phyloP scores from a whole-genome alignment of 2,113 vertebrate genomes.

The Zonotrichia leucophrys region DNA sequence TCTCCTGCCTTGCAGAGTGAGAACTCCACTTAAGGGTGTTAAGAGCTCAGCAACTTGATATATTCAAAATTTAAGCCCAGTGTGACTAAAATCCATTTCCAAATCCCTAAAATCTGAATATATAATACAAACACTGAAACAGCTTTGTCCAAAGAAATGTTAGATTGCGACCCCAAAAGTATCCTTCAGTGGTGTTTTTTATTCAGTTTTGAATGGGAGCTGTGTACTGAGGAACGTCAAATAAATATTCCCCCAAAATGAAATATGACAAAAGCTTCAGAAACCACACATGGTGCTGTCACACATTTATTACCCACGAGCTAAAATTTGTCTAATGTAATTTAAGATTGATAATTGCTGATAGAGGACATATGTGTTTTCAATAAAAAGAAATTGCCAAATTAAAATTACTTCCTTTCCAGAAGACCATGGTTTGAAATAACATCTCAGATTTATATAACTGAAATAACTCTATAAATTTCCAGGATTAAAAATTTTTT shows the following conservation, averaged over 20 bases:
- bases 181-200: not conserved
- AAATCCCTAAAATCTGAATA: not conserved
- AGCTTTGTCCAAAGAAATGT: not conserved
- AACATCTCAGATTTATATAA: not conserved
- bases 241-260: not conserved
- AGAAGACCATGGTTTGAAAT: not conserved
- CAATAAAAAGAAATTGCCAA: not conserved
- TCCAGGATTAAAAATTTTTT: not conserved
- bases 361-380: constrained; percentile 13
- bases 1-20: not conserved
- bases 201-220: not conserved
- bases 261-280: not conserved
- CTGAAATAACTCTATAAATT: not conserved
- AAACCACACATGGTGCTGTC: not conserved
- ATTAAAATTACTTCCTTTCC: constrained; percentile 2
- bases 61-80: not conserved
- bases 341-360: constrained; percentile 18
- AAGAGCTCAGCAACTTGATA: not conserved
- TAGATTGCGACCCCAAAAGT: not conserved
- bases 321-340: not conserved
- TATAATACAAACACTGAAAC: not conserved
- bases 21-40: not conserved
- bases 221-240: not conserved
- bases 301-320: not conserved
- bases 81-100: not conserved